Evolutionary conservation across 23 tunicate genomes (phyloP).

Genomic region (Ascidia mentula): DNA sequence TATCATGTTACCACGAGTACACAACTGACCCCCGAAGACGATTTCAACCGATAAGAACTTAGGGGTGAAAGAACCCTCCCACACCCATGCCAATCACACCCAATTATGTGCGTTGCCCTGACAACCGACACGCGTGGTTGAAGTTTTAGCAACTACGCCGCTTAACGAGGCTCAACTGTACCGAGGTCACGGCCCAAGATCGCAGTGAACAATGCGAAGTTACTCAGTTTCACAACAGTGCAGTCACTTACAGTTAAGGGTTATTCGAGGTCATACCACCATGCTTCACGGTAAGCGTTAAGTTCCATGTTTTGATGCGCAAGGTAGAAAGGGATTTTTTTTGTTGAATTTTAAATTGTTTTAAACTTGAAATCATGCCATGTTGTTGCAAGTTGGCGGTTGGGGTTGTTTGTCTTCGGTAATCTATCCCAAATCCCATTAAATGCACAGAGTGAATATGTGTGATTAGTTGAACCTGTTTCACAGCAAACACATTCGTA

Average conservation of each 20-base stretch:
- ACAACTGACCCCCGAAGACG: too few relatives aligned
- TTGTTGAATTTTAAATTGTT: neutral
- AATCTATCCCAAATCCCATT: too few relatives aligned
- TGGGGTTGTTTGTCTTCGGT: too few relatives aligned
- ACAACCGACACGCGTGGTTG: neutral
- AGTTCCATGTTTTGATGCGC: neutral
- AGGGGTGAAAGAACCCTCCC: too few relatives aligned
- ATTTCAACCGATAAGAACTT: too few relatives aligned
- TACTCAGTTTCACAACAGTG: neutral
- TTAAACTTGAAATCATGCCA: too few relatives aligned
- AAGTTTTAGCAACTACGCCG: neutral
- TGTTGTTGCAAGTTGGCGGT: too few relatives aligned
- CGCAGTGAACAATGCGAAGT: neutral
- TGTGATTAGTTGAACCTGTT: too few relatives aligned
- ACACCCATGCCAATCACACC: neutral
- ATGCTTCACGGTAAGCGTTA: neutral
- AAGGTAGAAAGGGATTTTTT: neutral
- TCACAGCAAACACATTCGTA: neutral
- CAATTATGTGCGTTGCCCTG: neutral
- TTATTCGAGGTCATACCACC: conserved; percentile 9
- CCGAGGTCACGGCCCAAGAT: neutral
- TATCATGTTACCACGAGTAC: neutral
- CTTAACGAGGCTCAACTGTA: neutral
- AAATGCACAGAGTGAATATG: too few relatives aligned
- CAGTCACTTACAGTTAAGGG: conserved; percentile 4